Base-by-base conservation (phyloP, 2,888 invertebrate species). In the Papilio protenor region DNA sequence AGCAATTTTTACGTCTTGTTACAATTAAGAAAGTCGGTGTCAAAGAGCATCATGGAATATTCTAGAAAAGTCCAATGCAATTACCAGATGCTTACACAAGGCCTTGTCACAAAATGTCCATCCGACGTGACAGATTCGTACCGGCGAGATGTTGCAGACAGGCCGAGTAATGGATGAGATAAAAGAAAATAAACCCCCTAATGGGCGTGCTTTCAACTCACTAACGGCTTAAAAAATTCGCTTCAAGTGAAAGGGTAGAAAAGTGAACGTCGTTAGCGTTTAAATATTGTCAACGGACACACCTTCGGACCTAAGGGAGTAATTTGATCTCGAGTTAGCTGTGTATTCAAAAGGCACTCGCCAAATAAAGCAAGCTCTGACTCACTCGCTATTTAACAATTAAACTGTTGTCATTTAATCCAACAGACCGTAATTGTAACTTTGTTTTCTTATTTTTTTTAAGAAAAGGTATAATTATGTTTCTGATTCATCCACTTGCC, bases 201-300 rank as follows among this genome's bases (percentile, higher is more conserved):
- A 91, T 91, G 91, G 90, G 89, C 88, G 88, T 87, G 90, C 90
- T 88, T 88, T 87, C 61, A 88, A 88, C 87, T 88, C 88, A 90
- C 90, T 90, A 90, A 90, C 87, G 89, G 89, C 88, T 89, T 90
- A 89, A 88, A 66, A 90, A 90, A 89, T 89, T 85, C 84, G 81
- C 81, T 82, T 82, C 83, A 84, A 86, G 83, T 83, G 84, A 80
- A 74, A 81, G 79, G 73, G 83, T 81, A 78, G 81, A 80, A 76
- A 75, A 72, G 76, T 70, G 75, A 77, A 71, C 72, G 72, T 75
- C 74, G 74, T 77, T 75, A 78, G 52, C 75, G 78, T 75, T 76
- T 75, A 75, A 78, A 78, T 72, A 78, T 76, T 75, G 66, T 76
- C 72, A 73, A 73, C 71, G 78, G 75, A 75, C 78, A 71, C 74